Evolutionary conservation across 2,113 vertebrate genomes (phyloP).

Genomic region (Paraplagusia blochii): DNA sequence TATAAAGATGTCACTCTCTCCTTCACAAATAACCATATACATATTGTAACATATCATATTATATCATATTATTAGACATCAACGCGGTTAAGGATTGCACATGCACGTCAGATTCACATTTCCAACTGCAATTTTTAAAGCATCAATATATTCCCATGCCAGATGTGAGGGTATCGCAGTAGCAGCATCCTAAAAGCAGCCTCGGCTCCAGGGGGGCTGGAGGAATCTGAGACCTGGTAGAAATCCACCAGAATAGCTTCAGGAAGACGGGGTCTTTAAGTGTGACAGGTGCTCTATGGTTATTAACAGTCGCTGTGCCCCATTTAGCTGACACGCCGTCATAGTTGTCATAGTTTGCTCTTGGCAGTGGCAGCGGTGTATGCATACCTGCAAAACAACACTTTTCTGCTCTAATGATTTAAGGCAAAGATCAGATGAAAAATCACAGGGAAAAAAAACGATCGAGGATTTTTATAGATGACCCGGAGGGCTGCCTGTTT

Average conservation of each 20-base stretch:
- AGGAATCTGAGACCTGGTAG: slow-evolving; percentile 69
- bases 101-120: background rate
- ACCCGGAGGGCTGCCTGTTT: too few relatives aligned
- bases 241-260: slow-evolving; percentile 74
- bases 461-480: background rate
- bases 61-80: background rate
- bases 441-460: slow-evolving; percentile 1
- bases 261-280: slow-evolving; percentile 33
- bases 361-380: slow-evolving; percentile 8
- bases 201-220: slow-evolving; percentile 53
- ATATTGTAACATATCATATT: too few relatives aligned
- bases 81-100: background rate
- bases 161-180: slow-evolving; percentile 50
- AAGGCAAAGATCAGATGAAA: slow-evolving; percentile 7
- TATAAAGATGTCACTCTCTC: slow-evolving; percentile 43
- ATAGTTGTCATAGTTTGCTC: slow-evolving; percentile 25
- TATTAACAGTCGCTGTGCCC: slow-evolving; percentile 62
- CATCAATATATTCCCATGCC: slow-evolving; percentile 12
- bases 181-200: slow-evolving; percentile 56
- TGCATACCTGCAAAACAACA: slow-evolving; percentile 29
- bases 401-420: slow-evolving; percentile 9
- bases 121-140: slow-evolving; percentile 8
- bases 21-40: slow-evolving; percentile 32
- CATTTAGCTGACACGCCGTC: slow-evolving; percentile 59
- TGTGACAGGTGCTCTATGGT: slow-evolving; percentile 69